Conservation (phyloP, 2,888 invertebrate genomes). For the Lottia scabra region DNA sequence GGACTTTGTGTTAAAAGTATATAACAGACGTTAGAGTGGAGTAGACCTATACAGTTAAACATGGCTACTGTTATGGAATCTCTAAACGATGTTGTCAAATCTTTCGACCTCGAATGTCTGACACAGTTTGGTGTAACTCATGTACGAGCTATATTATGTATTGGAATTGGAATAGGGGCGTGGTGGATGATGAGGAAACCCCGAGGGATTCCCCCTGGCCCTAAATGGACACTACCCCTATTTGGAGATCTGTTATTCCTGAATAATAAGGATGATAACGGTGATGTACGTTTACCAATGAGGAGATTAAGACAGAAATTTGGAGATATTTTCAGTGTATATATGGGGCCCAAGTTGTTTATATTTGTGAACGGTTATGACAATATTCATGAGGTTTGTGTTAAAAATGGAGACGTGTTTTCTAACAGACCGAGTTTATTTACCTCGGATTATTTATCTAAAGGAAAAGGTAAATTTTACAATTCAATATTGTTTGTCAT, state of each 20-base stretch:
- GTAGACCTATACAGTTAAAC: no score
- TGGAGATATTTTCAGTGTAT: conserved; percentile 40
- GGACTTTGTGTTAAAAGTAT: no score
- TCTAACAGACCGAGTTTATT: conserved; percentile 36
- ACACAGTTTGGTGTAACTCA: no score
- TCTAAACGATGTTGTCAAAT: no score
- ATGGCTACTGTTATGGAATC: no score
- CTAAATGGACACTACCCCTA: conserved; percentile 5
- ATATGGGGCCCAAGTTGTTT: conserved; percentile 37
- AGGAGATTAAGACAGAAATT: conserved; percentile 36
- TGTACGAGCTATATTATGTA: no score
- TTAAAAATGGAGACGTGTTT: conserved; percentile 38
- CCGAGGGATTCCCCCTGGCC: conserved; percentile 11
- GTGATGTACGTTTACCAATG: conserved; percentile 27
- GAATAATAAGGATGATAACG: neutral
- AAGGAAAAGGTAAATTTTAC: conserved; percentile 10
- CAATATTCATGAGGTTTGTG: conserved; percentile 39
- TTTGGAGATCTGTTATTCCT: conserved; percentile 1
- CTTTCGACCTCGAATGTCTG: no score
- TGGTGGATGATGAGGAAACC: conserved; percentile 9
- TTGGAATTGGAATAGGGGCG: neutral
- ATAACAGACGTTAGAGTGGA: no score
- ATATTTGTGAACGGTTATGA: conserved; percentile 41
- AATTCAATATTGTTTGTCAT: no score
- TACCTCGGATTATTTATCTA: neutral